Evolutionary conservation across 1,140 invertebrate species (phyloP).

Genomic region (Trachymyrmex septentrionalis): DNA sequence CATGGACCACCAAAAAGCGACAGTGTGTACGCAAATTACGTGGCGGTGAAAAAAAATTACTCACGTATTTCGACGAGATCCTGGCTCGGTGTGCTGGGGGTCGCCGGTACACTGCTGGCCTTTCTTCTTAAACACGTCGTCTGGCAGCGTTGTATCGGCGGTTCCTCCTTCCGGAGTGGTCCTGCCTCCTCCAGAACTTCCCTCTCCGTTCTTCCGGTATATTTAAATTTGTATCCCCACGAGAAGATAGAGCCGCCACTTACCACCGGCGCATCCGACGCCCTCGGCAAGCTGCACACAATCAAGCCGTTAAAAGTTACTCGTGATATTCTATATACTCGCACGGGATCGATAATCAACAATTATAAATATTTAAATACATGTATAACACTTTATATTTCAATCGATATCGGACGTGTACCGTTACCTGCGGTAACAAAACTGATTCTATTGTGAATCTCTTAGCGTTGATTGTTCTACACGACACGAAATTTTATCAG

Average conservation of each 20-base stretch:
- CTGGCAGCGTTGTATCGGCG: constrained; percentile 87
- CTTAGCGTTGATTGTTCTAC: no score
- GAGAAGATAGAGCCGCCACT: constrained; percentile 98
- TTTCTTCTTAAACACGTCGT: constrained; percentile 90
- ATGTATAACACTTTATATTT: no score
- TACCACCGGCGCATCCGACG: constrained; percentile 94
- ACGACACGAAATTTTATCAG: no score
- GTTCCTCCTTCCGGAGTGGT: constrained; percentile 87
- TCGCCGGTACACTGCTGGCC: constrained; percentile 94
- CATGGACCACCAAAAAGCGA: background rate
- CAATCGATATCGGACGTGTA: no score
- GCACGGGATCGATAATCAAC: background rate
- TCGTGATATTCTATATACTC: background rate
- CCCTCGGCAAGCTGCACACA: constrained; percentile 91
- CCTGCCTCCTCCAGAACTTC: constrained; percentile 93
- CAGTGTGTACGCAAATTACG: constrained; percentile 6
- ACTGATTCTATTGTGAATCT: no score
- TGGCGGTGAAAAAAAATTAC: constrained; percentile 65
- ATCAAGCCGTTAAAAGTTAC: background rate
- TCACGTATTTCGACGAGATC: constrained; percentile 86
- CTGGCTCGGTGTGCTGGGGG: constrained; percentile 92
- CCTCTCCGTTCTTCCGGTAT: constrained; percentile 94
- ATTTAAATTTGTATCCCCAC: constrained; percentile 97
- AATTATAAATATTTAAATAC: background rate
- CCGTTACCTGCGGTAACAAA: no score